Evolutionary conservation across 2,113 vertebrate genomes (phyloP).

Genomic region (Damaliscus lunatus): DNA sequence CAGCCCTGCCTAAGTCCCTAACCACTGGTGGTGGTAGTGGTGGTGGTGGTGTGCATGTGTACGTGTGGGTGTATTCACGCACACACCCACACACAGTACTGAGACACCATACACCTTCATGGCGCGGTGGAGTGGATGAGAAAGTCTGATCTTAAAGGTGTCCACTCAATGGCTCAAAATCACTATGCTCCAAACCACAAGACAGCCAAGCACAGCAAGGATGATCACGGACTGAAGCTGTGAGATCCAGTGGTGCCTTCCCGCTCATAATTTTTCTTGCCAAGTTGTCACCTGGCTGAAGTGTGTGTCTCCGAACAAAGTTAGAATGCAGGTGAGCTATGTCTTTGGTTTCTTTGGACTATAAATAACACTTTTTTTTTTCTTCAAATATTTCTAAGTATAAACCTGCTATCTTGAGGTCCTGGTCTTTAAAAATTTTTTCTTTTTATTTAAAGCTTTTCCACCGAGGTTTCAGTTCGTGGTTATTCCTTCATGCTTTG

Average conservation of each 20-base stretch:
- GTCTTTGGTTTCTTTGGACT: slow-evolving; percentile 99
- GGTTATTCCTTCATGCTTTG: slow-evolving; percentile 97
- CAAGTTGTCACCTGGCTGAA: slow-evolving; percentile 87
- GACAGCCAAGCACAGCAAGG: slow-evolving; percentile 84
- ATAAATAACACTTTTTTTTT: slow-evolving; percentile 92
- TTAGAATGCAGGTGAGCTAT: slow-evolving; percentile 93
- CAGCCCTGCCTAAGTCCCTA: slow-evolving; percentile 85
- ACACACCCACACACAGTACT: slow-evolving; percentile 55
- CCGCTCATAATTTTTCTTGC: slow-evolving; percentile 77
- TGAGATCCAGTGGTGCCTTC: slow-evolving; percentile 82
- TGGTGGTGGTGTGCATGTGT: neutral
- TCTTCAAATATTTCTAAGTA: slow-evolving; percentile 94
- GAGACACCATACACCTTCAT: slow-evolving; percentile 76
- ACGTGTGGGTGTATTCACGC: neutral
- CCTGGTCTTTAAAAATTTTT: slow-evolving; percentile 88
- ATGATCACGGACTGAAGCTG: slow-evolving; percentile 83
- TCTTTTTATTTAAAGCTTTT: slow-evolving; percentile 85
- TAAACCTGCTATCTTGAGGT: slow-evolving; percentile 95
- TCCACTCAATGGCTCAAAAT: slow-evolving; percentile 83
- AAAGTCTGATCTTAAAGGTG: slow-evolving; percentile 83
- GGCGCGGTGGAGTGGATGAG: slow-evolving; percentile 78
- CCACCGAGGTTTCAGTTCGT: slow-evolving; percentile 87
- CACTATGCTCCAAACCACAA: slow-evolving; percentile 80
- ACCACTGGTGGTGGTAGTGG: slow-evolving; percentile 75
- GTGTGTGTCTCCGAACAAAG: slow-evolving; percentile 91